These are phyloP conservation scores for Prietella phreatophila DNA, from an alignment of 2,113 vertebrate species.

Conservation along the genomic window DNA sequence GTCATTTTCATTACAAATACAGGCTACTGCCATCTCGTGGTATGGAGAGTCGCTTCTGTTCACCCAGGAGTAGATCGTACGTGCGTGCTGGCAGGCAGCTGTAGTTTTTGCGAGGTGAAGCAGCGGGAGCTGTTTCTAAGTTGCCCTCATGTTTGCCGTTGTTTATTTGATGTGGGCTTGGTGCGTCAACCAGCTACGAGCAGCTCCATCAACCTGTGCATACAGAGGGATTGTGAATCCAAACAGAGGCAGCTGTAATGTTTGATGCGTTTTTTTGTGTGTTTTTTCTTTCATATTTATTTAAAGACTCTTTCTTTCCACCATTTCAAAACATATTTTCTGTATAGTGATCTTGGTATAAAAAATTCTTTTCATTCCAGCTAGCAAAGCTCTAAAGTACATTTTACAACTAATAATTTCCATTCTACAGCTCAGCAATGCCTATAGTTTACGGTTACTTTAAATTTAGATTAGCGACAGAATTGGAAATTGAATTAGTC, in stretches of 20 bases:
- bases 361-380: not conserved
- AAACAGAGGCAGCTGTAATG: not conserved
- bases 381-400: not conserved
- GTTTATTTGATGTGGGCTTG: conserved; percentile 29
- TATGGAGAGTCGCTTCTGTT: not conserved
- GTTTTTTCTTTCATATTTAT: not conserved
- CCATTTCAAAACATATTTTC: not conserved
- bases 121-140: conserved; percentile 13
- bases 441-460: not conserved
- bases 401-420: not conserved
- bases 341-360: not conserved
- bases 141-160: conserved; percentile 25
- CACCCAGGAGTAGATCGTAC: not conserved
- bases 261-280: not conserved
- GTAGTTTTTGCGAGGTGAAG: not conserved
- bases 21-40: not conserved
- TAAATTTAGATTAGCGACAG: not conserved
- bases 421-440: not conserved
- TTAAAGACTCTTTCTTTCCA: not conserved
- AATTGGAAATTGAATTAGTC: not conserved
- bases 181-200: conserved; percentile 18
- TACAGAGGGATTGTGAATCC: conserved; percentile 5
- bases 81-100: not conserved
- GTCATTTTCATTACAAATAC: not conserved
- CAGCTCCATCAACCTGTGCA: conserved; percentile 32